Evolutionary conservation across 2,113 vertebrate genomes (phyloP).

Genomic region (Butorides virescens): DNA sequence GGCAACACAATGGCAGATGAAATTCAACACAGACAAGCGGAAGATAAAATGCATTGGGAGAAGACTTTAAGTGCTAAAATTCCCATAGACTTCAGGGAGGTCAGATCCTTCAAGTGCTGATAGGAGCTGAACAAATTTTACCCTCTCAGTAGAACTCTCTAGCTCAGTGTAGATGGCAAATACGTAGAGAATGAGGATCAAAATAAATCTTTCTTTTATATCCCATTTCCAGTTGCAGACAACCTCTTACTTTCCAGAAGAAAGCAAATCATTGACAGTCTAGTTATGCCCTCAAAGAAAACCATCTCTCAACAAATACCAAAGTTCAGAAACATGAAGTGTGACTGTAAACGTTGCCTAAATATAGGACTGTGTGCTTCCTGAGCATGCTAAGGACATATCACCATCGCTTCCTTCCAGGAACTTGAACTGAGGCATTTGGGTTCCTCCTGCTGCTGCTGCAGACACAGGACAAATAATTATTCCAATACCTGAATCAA

Average conservation of each 20-base stretch:
- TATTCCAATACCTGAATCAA: background rate
- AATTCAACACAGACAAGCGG: background rate
- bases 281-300: background rate
- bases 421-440: background rate
- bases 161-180: background rate
- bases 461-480: background rate
- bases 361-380: background rate
- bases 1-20: constrained; percentile 46
- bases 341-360: background rate
- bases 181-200: background rate
- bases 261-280: background rate
- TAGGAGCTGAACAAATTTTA: background rate
- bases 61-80: constrained; percentile 31
- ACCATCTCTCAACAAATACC: background rate
- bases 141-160: background rate
- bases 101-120: background rate
- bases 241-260: background rate
- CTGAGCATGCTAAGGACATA: background rate
- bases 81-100: background rate
- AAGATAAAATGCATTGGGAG: constrained; percentile 23
- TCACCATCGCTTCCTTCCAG: background rate
- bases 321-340: background rate
- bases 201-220: background rate
- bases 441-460: background rate
- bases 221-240: background rate